A percentile compares a stretch with the other conserved stretches of the same genome.
phyloP scores from a whole-genome alignment of 1,140 invertebrate genomes.

The Caenorhabditis brenneri region DNA sequence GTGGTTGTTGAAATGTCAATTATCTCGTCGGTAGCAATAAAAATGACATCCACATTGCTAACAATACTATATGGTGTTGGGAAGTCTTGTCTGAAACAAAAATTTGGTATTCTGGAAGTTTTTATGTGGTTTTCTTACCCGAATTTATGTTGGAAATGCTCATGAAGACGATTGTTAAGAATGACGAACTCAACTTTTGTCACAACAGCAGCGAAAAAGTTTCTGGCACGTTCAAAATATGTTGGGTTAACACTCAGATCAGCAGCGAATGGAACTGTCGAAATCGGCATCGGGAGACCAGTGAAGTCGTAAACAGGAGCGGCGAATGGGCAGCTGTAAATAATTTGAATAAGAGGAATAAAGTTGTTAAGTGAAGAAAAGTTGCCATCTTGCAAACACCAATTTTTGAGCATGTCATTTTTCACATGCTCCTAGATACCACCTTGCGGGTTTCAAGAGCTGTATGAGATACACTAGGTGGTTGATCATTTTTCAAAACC shows the following conservation, averaged over 20 bases:
- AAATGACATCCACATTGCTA: slow-evolving; percentile 46
- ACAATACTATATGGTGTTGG: slow-evolving; percentile 36
- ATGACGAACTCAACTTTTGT: not conserved
- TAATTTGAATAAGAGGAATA: not conserved
- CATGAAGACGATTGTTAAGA: not conserved
- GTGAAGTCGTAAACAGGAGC: slow-evolving; percentile 33
- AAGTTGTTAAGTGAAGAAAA: not conserved
- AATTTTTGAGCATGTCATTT: no score
- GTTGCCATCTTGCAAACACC: no score
- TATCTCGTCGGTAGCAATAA: slow-evolving; percentile 52
- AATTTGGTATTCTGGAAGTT: not conserved
- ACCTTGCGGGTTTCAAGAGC: no score
- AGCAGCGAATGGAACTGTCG: not conserved
- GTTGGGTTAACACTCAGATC: not conserved
- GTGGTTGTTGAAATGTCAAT: slow-evolving; percentile 50
- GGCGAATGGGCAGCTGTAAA: slow-evolving; percentile 47
- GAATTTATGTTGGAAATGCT: slow-evolving; percentile 44
- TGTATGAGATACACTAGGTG: no score
- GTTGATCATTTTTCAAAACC: no score
- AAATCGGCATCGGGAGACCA: slow-evolving; percentile 44
- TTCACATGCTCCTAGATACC: no score
- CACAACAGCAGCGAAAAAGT: not conserved
- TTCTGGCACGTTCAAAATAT: not conserved
- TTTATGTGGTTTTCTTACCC: slow-evolving; percentile 13
- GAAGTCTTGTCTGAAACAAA: slow-evolving; percentile 45